phyloP scores from a whole-genome alignment of 2,888 invertebrate species.

The Cybosia mesomella region DNA sequence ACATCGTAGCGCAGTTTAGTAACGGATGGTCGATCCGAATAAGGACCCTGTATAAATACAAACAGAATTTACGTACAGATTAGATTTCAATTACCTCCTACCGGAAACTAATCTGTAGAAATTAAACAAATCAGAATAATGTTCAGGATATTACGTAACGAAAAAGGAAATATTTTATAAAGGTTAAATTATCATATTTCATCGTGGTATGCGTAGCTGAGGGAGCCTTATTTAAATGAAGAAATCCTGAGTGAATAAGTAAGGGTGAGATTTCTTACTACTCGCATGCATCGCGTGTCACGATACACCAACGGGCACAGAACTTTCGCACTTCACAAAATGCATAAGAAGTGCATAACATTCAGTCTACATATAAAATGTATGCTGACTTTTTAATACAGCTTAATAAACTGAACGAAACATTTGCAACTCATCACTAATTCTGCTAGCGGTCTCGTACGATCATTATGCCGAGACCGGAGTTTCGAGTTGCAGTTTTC shows the following conservation, averaged over 20 bases:
- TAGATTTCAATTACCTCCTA: no score
- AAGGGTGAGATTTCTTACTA: constrained; percentile 62
- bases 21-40: no score
- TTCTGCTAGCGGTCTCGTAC: constrained; percentile 60
- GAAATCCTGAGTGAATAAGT: constrained; percentile 74
- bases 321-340: constrained; percentile 81
- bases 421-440: constrained; percentile 56
- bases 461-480: constrained; percentile 62
- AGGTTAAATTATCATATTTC: constrained; percentile 31
- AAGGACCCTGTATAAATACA: no score
- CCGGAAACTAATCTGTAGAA: no score
- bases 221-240: constrained; percentile 74
- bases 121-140: no score
- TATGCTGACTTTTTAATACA: constrained; percentile 55
- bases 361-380: constrained; percentile 61
- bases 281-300: constrained; percentile 72
- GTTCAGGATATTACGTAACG: no score
- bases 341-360: constrained; percentile 77
- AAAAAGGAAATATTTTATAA: not conserved
- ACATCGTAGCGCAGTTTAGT: no score
- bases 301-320: constrained; percentile 68
- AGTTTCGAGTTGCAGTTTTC: constrained; percentile 73
- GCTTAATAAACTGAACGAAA: constrained; percentile 55
- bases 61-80: no score
- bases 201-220: constrained; percentile 60